Conservation (phyloP, 2,888 invertebrate species). For the Mechanitis messenoides region DNA sequence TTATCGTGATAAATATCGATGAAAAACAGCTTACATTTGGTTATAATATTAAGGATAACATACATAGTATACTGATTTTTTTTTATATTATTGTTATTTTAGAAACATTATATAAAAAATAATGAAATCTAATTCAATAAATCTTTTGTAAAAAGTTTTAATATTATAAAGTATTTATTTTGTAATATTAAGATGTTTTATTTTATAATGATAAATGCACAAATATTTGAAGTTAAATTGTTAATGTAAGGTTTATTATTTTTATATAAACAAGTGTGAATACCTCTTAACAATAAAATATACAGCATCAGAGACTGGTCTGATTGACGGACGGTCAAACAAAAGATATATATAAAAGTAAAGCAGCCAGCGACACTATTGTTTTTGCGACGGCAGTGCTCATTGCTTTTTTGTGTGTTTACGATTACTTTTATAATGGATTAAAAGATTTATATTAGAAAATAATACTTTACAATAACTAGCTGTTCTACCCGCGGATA, state of each 20-base stretch:
- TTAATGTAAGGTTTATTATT: no score
- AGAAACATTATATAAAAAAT: no score
- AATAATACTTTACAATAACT: no score
- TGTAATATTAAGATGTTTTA: no score
- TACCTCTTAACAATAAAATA: conserved; percentile 20
- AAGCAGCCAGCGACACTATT: not conserved
- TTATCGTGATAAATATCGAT: conserved; percentile 55
- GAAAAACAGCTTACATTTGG: conserved; percentile 38
- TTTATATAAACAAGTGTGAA: conserved; percentile 8
- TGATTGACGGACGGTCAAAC: conserved; percentile 5
- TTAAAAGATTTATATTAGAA: not conserved
- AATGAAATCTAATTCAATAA: no score
- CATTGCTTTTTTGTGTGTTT: not conserved
- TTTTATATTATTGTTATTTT: no score
- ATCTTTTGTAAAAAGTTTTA: no score
- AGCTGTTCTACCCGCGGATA: no score
- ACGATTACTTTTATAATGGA: conserved; percentile 5
- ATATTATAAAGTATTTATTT: no score
- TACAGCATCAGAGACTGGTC: conserved; percentile 8
- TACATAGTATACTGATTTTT: not conserved
- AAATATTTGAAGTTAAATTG: no score
- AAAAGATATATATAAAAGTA: conserved; percentile 1
- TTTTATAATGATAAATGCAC: no score
- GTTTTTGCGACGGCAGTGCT: not conserved
- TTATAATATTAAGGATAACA: conserved; percentile 18